Evolutionary conservation across 2,888 invertebrate genomes (phyloP), one percentile per base, ranked within the genome.

Genomic region (Tipula helvola): DNA sequence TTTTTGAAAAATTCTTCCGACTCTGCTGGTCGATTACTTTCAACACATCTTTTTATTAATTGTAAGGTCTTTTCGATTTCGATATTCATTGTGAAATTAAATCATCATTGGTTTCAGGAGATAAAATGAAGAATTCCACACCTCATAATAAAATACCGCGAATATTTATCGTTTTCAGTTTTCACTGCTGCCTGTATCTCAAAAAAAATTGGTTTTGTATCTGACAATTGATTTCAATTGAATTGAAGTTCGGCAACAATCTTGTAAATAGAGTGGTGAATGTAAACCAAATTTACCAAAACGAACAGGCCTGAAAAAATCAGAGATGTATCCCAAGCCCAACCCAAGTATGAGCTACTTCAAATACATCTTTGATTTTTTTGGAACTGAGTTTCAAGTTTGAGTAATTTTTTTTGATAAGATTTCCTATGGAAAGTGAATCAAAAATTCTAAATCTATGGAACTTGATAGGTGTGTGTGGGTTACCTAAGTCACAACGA

Each of bases 1-100:
- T 88, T 88, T n/a, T 89, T 87, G 10, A 89, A 83, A 18, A 87
- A 87, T 86, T 89, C 88, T 36, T 88, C 88, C 10, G 89, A 88
- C 36, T 88, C 88, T 41, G 83, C 52, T 5, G 88, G 87, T 87
- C 88, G 88, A 52, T 88, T 87, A 7, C 87, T 52, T 16, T 87
- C 88, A 2, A 89, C 86, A 0, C 85, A 87, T 39, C 88, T 87
- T 86, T 88, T 89, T 28, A 86, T 47, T 28, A 28, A 86, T 2
- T n/a, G 36, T 3, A 86, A n/a, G 4, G 86, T 47, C n/a, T 86
- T 47, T 28, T 47, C 36, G 2, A 86, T 44, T 86, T 86, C 84
- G 39, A 16, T 84, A 39, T 39, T 84, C 84, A 84, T 84, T 39
- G 4, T 10, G 12, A 28, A 71, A 71, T 10, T 18, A 8, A 28